Conservation (phyloP, 2,888 invertebrate species). For the Ernsta delagoae region DNA sequence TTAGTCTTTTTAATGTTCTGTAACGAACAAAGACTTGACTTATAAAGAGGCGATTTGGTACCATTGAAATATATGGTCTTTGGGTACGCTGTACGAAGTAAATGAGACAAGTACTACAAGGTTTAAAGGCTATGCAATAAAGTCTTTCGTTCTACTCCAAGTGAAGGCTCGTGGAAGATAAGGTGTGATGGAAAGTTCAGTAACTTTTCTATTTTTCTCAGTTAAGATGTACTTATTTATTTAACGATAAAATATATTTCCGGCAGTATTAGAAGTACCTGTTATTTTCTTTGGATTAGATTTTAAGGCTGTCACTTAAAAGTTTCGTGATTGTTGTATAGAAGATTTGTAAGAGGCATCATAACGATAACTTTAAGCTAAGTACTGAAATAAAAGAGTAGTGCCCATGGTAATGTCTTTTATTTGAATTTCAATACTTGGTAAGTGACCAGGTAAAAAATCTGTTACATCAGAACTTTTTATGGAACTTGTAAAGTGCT, state of each 20-base stretch:
- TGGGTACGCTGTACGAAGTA: slow-evolving; percentile 3
- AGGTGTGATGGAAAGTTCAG: slow-evolving; percentile 4
- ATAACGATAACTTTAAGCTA: no score
- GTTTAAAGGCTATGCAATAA: slow-evolving; percentile 4
- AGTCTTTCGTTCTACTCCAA: not conserved
- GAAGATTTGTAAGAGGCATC: no score
- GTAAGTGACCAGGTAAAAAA: no score
- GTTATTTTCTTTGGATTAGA: no score
- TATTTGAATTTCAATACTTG: no score
- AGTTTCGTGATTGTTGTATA: no score
- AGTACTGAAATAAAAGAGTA: no score
- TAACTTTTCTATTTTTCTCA: not conserved
- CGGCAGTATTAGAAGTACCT: no score
- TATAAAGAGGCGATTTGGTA: slow-evolving; percentile 33
- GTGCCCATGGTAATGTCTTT: no score
- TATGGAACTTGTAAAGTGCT: no score
- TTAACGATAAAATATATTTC: not conserved
- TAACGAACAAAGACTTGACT: slow-evolving; percentile 31
- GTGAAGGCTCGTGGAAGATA: not conserved
- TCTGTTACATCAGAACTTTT: no score
- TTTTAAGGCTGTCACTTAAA: no score
- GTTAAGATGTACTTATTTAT: not conserved
- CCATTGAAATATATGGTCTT: slow-evolving; percentile 23
- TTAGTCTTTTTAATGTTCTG: slow-evolving; percentile 30
- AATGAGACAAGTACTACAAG: slow-evolving; percentile 5